Evolutionary conservation across 2,888 invertebrate genomes (phyloP), one percentile per base, ranked within the genome.

Genomic region (Ectobius pallidus): DNA sequence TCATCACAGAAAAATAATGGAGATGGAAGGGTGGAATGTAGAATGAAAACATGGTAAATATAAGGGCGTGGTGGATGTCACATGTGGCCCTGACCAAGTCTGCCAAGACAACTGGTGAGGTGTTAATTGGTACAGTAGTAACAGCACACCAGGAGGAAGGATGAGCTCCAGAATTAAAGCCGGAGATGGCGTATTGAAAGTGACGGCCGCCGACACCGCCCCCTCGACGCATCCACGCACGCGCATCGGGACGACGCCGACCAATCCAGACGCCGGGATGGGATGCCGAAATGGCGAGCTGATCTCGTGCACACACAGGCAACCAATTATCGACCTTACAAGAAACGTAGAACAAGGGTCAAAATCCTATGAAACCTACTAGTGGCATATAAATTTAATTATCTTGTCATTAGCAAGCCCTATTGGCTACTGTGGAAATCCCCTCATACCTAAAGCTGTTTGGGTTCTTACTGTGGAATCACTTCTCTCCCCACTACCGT

Each of bases 271-370:
- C 71, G 65, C 52, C 52, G 44, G 72, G 67, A 74, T 71, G 74
- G 74, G 73, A 65, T 69, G 69, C 73, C 70, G 74, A 68, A 71
- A 71, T 72, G 75, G 75, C 75, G 74, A 74, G 69, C 71, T 61
- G 73, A 73, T 71, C 73, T 71, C 65, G 42, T 52, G 42, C 46
- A n/a, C 46, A 62, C 74, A 70, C 42, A 32, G 67, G 46, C 74
- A 73, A 65, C 68, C 75, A 20, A 74, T 58, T 74, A 74, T 74
- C 75, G 74, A 70, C 75, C 74, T 74, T 71, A 73, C 67, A 22
- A 42, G 42, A 70, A 34, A 42, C 70, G 20, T 30, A 27, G 58
- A 39, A 20, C 63, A 75, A 61, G 73, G 75, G 44, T 55, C 44
- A 73, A 32, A 58, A 65, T 73, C 67, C 68, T 58, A 7, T 67